These are phyloP conservation scores for Anomalospiza imberbis DNA, from an alignment of 2,797 vertebrate species.

Conservation along the genomic window DNA sequence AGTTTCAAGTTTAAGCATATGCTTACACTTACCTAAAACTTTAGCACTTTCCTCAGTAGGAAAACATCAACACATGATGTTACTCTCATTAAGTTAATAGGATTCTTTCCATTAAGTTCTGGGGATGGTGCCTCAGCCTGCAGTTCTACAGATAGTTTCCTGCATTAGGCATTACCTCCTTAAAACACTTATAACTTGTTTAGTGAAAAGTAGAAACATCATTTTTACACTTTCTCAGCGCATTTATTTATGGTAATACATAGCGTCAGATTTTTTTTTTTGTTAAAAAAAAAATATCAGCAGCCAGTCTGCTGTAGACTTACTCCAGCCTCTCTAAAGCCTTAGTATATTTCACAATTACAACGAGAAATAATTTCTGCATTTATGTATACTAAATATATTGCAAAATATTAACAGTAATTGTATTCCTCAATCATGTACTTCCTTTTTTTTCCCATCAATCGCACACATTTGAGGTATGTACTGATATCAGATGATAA, in stretches of 20 bases:
- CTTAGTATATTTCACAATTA: background rate
- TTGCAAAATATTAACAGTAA: background rate
- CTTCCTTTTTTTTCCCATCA: background rate
- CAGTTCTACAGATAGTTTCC: background rate
- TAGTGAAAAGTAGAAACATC: background rate
- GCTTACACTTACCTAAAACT: background rate
- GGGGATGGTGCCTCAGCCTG: background rate
- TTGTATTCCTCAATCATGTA: background rate
- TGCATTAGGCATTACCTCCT: background rate
- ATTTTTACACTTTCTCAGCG: background rate
- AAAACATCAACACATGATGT: background rate
- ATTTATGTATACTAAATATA: background rate
- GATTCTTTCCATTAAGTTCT: background rate
- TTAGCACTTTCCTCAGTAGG: background rate
- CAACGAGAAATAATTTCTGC: background rate
- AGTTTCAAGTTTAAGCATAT: background rate
- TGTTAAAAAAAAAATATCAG: background rate
- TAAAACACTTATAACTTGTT: background rate
- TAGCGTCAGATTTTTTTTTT: background rate
- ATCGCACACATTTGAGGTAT: background rate
- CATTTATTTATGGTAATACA: background rate
- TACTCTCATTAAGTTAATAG: background rate
- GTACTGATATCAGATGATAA: background rate
- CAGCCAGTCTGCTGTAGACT: background rate
- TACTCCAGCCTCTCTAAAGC: background rate